Conservation (phyloP, 2,797 vertebrate species). For the Clarias pachynema region DNA sequence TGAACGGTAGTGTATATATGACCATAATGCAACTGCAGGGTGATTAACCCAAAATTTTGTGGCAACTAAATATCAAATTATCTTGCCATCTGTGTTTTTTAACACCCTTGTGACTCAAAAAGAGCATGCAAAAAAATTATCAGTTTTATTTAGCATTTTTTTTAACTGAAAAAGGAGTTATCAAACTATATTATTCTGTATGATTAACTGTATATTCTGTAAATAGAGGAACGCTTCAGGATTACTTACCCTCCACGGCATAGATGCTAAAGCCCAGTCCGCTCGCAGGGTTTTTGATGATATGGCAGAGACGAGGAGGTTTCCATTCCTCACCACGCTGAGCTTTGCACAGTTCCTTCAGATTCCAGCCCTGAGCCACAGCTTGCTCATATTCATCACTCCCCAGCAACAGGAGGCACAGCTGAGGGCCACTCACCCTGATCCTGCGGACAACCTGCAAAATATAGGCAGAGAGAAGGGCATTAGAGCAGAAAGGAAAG, state of each 20-base stretch:
- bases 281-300: slow-evolving; percentile 67
- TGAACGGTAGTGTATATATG: too few species aligned
- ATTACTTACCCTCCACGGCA: slow-evolving; percentile 65
- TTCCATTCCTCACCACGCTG: slow-evolving; percentile 68
- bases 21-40: too few species aligned
- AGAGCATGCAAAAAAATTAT: too few species aligned
- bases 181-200: too few species aligned
- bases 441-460: slow-evolving; percentile 84
- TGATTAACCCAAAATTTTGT: too few species aligned
- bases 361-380: slow-evolving; percentile 63
- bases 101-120: too few species aligned
- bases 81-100: too few species aligned
- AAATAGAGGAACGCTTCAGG: neutral
- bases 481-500: neutral
- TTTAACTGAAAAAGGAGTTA: too few species aligned
- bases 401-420: slow-evolving; percentile 81
- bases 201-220: neutral
- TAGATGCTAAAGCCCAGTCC: slow-evolving; percentile 82
- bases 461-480: neutral
- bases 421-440: slow-evolving; percentile 77
- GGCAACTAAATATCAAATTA: too few species aligned
- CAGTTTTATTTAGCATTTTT: too few species aligned
- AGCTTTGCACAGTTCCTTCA: slow-evolving; percentile 59
- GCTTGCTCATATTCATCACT: slow-evolving; percentile 69
- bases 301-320: slow-evolving; percentile 83